A percentile compares a stretch with the other conserved stretches of the same genome.
phyloP scores from a whole-genome alignment of 2,888 invertebrate genomes.

The Pollenia amentaria region DNA sequence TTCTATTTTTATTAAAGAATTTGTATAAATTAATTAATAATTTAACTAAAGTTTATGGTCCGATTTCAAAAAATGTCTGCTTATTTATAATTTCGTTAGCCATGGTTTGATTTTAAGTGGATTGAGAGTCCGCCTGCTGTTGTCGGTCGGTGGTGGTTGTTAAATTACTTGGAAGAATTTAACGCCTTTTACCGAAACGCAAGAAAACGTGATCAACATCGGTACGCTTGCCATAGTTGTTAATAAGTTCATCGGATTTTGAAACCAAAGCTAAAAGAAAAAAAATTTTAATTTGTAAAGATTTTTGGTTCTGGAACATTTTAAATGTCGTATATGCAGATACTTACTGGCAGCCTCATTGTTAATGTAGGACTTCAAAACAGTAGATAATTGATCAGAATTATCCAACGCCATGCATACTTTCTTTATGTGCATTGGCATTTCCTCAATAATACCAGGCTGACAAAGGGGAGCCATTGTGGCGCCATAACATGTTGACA shows the following conservation, averaged over 20 bases:
- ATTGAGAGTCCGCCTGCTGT: conserved; percentile 5
- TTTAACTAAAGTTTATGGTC: conserved; percentile 34
- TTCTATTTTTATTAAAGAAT: conserved; percentile 30
- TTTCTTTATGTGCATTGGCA: conserved; percentile 86
- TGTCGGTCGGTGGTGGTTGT: neutral
- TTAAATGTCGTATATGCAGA: neutral
- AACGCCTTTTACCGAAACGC: conserved; percentile 93
- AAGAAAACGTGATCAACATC: conserved; percentile 96
- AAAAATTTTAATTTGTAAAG: neutral
- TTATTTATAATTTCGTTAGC: conserved; percentile 21
- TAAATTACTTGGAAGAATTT: conserved; percentile 77
- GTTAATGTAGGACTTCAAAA: conserved; percentile 83
- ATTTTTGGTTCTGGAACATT: conserved; percentile 12
- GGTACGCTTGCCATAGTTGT: conserved; percentile 91
- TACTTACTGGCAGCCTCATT: conserved; percentile 84
- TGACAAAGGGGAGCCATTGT: conserved; percentile 86
- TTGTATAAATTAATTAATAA: conserved; percentile 20
- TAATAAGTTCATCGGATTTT: conserved; percentile 82
- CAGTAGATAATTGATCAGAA: conserved; percentile 82
- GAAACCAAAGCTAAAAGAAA: conserved; percentile 80
- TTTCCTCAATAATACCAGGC: conserved; percentile 86
- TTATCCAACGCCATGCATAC: conserved; percentile 86
- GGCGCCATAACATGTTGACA: conserved; percentile 77
- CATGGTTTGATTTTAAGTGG: neutral
- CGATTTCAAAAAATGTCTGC: conserved; percentile 7